Conservation (phyloP, 1,140 invertebrate species). For the Drosophila nasuta region DNA sequence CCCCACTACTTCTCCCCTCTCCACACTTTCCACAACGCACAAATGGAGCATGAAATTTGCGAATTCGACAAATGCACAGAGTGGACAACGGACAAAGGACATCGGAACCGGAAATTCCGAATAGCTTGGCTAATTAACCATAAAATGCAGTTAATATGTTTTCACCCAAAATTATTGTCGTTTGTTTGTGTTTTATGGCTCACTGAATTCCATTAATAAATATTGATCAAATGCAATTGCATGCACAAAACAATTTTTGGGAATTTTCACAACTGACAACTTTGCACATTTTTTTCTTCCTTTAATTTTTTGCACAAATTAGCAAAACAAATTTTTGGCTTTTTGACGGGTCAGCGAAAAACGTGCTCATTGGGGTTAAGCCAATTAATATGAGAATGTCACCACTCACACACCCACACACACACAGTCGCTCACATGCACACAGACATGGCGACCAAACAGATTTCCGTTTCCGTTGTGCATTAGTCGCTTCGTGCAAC, state of each 20-base stretch:
- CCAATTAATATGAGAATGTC: constrained; percentile 59
- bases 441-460: constrained; percentile 52
- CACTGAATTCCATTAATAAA: constrained; percentile 57
- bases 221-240: constrained; percentile 34
- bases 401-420: constrained; percentile 2
- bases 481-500: constrained; percentile 65
- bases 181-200: constrained; percentile 58
- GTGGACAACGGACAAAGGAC: too few relatives aligned
- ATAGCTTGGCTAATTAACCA: constrained; percentile 64
- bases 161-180: constrained; percentile 13
- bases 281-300: constrained; percentile 33
- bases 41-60: constrained; percentile 56
- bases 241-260: constrained; percentile 40
- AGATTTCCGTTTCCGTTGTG: constrained; percentile 78
- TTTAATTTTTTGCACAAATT: constrained; percentile 41
- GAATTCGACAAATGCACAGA: constrained; percentile 46
- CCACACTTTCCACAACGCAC: not conserved
- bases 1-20: too few relatives aligned
- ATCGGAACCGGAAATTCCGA: constrained; percentile 38
- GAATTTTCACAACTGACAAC: constrained; percentile 42
- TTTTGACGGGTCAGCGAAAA: constrained; percentile 48
- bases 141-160: constrained; percentile 63
- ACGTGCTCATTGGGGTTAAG: constrained; percentile 49
- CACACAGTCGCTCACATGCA: not conserved
- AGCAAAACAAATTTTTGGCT: constrained; percentile 65